Base-by-base conservation (phyloP, 2,888 invertebrate genomes). In the Machimus atricapillus region DNA sequence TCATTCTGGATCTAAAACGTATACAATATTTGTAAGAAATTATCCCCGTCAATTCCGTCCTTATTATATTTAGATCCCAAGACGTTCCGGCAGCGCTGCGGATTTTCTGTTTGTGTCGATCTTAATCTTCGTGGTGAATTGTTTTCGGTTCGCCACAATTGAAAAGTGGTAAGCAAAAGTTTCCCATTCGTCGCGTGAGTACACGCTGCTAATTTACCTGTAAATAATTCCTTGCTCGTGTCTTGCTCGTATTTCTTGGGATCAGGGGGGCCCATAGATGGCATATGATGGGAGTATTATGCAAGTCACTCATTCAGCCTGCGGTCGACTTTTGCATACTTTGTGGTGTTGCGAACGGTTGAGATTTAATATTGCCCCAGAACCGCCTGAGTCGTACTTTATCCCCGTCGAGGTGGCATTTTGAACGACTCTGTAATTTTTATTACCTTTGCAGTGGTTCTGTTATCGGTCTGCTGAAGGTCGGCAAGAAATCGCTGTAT, bases 401-500 rank as follows among this genome's bases (percentile, higher is more conserved):
- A 46, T 16, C 12, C 40, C 56, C 4, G 12, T 37, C 23, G 12
- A 76, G 7, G 16, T 23, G 37, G 85, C n/a, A 58, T 16, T 86
- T 31, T 43, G 23, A 52, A 37, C n/a, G 27, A 78, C 87, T 86
- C 43, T 86, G 82, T 23, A 52, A 73, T n/a, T 66, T 66, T 87
- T 89, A 88, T 89, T 90, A 89, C 87, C 91, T 89, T 93, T 93
- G 40, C 93, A 97, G 96, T 88, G 96, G 96, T 6, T 93, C 93
- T 56, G 95, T 96, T n/a, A 94, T 97, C 78, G 99, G 98, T 0
- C 93, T 98, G 90, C 93, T 99, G 89, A 99, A 98, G 93, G 95
- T 98, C 79, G 98, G 99, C 43, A 94, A 94, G 88, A 99, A 99
- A 93, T 96, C 96, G 90, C 93, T 99, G 85, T 99, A 97, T 93